Evolutionary conservation across 2,888 invertebrate species (phyloP).

Genomic region (Muschampia staudingeri): DNA sequence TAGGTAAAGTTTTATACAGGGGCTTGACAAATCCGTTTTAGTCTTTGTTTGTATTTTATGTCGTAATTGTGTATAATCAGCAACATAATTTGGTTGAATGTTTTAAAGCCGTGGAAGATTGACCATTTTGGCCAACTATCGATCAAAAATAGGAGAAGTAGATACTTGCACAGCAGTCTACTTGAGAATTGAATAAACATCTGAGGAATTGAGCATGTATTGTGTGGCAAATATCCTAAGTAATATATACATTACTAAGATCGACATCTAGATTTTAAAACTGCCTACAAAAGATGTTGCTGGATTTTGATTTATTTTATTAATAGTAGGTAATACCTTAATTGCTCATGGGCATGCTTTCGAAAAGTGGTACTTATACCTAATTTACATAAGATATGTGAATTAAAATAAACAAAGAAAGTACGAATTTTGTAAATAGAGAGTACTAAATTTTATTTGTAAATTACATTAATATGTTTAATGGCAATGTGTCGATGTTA

Average conservation of each 20-base stretch:
- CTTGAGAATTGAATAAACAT: too few relatives aligned
- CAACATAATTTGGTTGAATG: conserved; percentile 69
- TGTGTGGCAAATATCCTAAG: too few relatives aligned
- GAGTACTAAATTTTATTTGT: conserved; percentile 85
- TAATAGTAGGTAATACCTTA: conserved; percentile 67
- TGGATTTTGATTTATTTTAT: conserved; percentile 34
- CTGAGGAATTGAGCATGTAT: too few relatives aligned
- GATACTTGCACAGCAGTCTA: too few relatives aligned
- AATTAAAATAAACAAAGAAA: conserved; percentile 73
- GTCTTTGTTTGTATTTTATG: conserved; percentile 72
- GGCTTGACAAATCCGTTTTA: conserved; percentile 75
- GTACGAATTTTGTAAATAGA: conserved; percentile 86
- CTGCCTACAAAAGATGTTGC: conserved; percentile 32
- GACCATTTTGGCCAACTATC: not conserved
- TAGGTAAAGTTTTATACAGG: conserved; percentile 84
- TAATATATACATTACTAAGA: too few relatives aligned
- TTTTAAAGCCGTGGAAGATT: not conserved
- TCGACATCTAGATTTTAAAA: not conserved
- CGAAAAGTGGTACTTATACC: conserved; percentile 60
- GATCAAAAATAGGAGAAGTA: not conserved
- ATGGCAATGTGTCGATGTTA: conserved; percentile 90
- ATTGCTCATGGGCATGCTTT: conserved; percentile 79
- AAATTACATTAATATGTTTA: conserved; percentile 84
- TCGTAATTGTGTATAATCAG: conserved; percentile 69
- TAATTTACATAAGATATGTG: conserved; percentile 60